Percentiles rank a stretch among this genome's conserved stretches.
phyloP scores from a whole-genome alignment of 1,140 invertebrate species.

The Globodera rostochiensis region DNA sequence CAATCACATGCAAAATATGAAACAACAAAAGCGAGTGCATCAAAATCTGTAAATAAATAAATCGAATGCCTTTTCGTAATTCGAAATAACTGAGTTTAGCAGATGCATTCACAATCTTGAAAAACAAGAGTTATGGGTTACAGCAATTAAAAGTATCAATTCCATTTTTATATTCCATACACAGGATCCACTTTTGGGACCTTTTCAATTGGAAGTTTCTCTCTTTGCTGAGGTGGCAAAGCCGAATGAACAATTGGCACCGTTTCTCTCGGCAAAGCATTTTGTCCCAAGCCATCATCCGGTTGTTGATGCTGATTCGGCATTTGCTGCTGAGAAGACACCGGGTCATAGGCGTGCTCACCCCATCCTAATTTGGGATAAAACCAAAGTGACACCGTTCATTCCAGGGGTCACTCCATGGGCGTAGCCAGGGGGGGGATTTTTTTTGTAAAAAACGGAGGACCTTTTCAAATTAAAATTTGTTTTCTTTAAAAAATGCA shows the following conservation, averaged over 20 bases:
- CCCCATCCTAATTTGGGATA: slow-evolving; percentile 50
- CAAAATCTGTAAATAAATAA: no score
- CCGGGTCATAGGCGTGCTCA: slow-evolving; percentile 52
- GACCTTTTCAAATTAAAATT: neutral
- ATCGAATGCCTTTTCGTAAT: no score
- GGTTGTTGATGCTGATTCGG: neutral
- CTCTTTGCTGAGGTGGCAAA: neutral
- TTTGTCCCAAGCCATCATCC: slow-evolving; percentile 27
- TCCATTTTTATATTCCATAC: slow-evolving; percentile 44
- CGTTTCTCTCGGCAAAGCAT: neutral
- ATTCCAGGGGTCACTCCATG: no score
- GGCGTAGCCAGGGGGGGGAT: no score
- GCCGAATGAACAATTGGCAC: neutral
- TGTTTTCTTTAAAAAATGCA: no score
- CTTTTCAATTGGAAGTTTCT: neutral
- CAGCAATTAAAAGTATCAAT: no score
- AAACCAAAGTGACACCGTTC: no score
- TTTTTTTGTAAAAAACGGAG: no score
- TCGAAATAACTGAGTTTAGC: no score
- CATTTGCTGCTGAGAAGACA: neutral
- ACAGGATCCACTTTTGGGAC: slow-evolving; percentile 46
- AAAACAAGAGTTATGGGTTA: neutral
- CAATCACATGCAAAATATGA: neutral
- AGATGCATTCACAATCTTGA: no score
- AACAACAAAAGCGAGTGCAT: no score